Base-by-base conservation (phyloP, 2,888 invertebrate species). In the Aproaerema taeniolella region DNA sequence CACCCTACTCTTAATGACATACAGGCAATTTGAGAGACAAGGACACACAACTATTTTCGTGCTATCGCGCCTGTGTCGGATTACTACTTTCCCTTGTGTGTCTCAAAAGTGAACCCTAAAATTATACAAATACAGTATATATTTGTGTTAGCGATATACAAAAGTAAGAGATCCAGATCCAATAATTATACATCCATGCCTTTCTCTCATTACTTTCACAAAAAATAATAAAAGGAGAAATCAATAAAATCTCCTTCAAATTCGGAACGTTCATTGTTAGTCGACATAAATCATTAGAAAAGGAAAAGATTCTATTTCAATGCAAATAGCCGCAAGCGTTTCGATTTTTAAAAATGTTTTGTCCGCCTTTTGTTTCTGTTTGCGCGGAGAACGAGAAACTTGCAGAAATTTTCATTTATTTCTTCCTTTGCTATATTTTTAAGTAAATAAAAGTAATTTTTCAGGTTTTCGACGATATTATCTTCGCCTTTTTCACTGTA, bases 401-500 rank as follows among this genome's bases (percentile, higher is more conserved):
- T n/a, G n/a, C 20, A 7, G 7, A 26, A n/a, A 26, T 31, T 55
- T 43, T 50, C 50, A 44, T 40, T 31, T 42, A 31, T 39, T 32
- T 31, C 29, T 31, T 13, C 20, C 15, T 41, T 28, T 16, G 32
- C 37, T 41, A n/a, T n/a, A 28, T 7, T 28, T 28, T n/a, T 30
- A 12, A 13, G 30, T 20, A 20, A 20, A 20, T 20, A 20, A 20
- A 6, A 6, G 5, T 8, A 20, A 30, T 31, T 49, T 53, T 56
- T 2, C 90, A 97, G 93, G 93, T 95, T 72, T 96, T 99, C 79
- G 99, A 99, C 82, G 98, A 99, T 82, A 94, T 97, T 69, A 99
- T 99, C 80, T 99, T 99, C 86, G 96, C 93, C 53, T 98, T 98
- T 89, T 99, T 99, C 88, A 92, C 98, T 35, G 79, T 98, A 70